Base-by-base conservation (phyloP, 2,888 invertebrate genomes). In the Hedychridium roseum region DNA sequence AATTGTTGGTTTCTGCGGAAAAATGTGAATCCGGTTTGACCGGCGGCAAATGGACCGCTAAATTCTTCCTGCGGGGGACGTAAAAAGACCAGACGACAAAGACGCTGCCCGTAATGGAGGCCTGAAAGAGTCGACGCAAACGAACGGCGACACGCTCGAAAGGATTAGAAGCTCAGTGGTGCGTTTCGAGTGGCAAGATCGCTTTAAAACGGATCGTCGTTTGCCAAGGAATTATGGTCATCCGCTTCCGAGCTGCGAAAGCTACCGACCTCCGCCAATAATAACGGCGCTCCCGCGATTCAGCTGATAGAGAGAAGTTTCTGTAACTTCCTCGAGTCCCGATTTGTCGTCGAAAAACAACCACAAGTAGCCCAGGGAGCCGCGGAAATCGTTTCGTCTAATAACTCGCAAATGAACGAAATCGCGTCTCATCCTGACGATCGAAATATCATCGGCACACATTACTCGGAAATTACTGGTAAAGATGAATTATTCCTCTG, bases 211-310 rank as follows among this genome's bases (percentile, higher is more conserved):
- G 44, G 44, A 48, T 53, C 43, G 30, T 44, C 37, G 46, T 43
- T 36, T 31, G 20, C 11, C 36, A 42, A 28, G 32, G 28, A 45
- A 26, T 17, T 45, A 16, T 16, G 37, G 40, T 52, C 32, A 26
- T 44, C 16, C 21, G 49, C 55, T 55, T 50, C 49, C 27, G 49
- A 38, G 43, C 32, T 21, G 28, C 48, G 48, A 52, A 39, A 38
- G 40, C 44, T 34, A 11, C 20, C 16, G 38, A 12, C 38, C 31
- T 26, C 27, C n/a, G n/a, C n/a, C 21, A 26, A 45, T 43, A 45
- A 26, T 41, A 39, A 51, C 45, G 40, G 17, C 14, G 23, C 7
- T 37, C n/a, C 5, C 11, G 28, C 11, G 28, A 14, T n/a, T n/a
- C n/a, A n/a, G n/a, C n/a, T n/a, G n/a, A n/a, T n/a, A n/a, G n/a